Evolutionary conservation across 1,140 invertebrate species (phyloP), one percentile per base, ranked within the genome.

Genomic region (Drosophila neocordata): DNA sequence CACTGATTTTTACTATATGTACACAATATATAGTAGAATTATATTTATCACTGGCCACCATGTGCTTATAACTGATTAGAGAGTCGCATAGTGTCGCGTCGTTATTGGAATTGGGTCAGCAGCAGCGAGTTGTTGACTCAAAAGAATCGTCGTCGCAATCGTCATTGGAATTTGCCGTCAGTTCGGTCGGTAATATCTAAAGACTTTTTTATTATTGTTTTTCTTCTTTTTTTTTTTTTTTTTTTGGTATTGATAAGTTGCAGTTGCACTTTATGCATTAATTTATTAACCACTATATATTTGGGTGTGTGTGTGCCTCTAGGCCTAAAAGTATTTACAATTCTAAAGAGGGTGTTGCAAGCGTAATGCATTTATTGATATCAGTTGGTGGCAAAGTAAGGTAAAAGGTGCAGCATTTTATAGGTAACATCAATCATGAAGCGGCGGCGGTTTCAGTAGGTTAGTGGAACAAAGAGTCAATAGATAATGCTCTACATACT

Each of bases 61-160:
- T 73, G 31, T 73, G 31, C 38, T 64, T 13, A 60, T 69, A 73
- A n/a, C 73, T 65, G 73, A 76, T 76, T 76, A 74, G 71, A 65
- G 73, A 76, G 65, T 76, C 73, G 65, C 72, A 65, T 72, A 72
- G 73, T 69, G 71, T 58, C 48, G 70, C 52, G 74, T 51, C 62
- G 44, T 52, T 57, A 59, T 44, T 35, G 53, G 57, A 83, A 84
- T 60, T 79, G 80, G 80, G 68, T 77, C 80, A 84, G 27, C 80
- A 84, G 27, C 37, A 69, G 27, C 37, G 60, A 77, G 61, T 68
- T 70, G 66, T 81, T 68, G 74, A 81, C 65, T 70, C 44, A 63
- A 52, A 66, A 41, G 62, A 44, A 44, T 35, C 53, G 27, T 52
- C 51, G 22, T 12, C 11, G 1, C n/a, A n/a, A n/a, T 51, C n/a